Evolutionary conservation across 2,113 vertebrate genomes (phyloP), one percentile per base, ranked within the genome.

Genomic region (Dipodomys ordii): DNA sequence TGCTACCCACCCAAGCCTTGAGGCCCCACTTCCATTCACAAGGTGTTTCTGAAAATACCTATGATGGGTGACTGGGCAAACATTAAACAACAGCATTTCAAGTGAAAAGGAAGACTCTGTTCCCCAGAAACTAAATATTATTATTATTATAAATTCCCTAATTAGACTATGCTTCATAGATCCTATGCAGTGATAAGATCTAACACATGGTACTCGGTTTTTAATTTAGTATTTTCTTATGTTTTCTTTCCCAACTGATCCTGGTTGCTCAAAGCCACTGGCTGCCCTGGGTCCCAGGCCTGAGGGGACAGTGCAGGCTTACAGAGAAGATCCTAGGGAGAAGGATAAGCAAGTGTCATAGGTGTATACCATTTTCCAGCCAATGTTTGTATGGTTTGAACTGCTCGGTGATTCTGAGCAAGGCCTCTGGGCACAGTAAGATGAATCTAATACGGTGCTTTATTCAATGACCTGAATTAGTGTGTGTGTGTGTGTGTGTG

Each of bases 191-290:
- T 35, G 27, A 39, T 76, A 80, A 20, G 16, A 83, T 83, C 87
- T 57, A 30, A 69, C 72, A 69, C 3, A 30, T 22, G 28, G 76
- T 19, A 65, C 60, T 62, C 85, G 87, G 68, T 19, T 82, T 80
- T 93, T 81, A 78, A 85, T 90, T 96, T 53, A 73, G 27, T 60
- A 39, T 39, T 39, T 39, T 39, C 39, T 39, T 39, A 39, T 39
- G 1, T 93, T 87, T 95, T 53, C 68, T 86, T 87, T 72, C 62
- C 30, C n/a, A 82, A 69, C 35, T 88, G 46, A 74, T 74, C 7
- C 1, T 2, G 5, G 12, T 44, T 72, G 68, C 64, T 95, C 69
- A 65, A 80, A 87, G 77, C 67, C 74, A 79, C 71, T 68, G 46
- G 35, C 20, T 5, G 7, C 73, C 69, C 73, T 69, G 44, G 87